Conservation (phyloP, 2,797 vertebrate genomes). For the Danionella dracula region DNA sequence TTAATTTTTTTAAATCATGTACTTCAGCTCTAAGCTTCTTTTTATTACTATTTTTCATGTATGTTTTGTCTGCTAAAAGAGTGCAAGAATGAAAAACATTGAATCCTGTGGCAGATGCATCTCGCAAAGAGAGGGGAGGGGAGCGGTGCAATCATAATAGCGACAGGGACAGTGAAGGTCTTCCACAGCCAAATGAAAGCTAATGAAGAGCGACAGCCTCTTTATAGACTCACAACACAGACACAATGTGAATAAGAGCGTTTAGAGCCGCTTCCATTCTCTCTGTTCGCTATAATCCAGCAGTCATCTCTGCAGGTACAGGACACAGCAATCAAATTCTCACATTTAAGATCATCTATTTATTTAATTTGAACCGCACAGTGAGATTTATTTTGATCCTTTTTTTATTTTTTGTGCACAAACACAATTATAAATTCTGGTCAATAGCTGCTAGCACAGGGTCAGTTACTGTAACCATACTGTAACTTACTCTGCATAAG, state of each 20-base stretch:
- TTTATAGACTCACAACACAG: slow-evolving; percentile 31
- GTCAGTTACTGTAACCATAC: too few relatives aligned
- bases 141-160: neutral
- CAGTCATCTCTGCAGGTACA: neutral
- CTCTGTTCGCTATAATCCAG: slow-evolving; percentile 16
- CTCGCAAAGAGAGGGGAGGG: neutral
- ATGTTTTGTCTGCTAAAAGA: too few relatives aligned
- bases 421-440: neutral
- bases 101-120: slow-evolving; percentile 5
- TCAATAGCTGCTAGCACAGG: too few relatives aligned
- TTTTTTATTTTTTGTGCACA: neutral
- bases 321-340: neutral
- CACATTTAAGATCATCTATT: neutral
- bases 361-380: neutral
- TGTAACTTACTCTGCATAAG: too few relatives aligned
- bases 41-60: too few relatives aligned
- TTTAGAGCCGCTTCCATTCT: slow-evolving; percentile 11
- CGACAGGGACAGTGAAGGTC: slow-evolving; percentile 42
- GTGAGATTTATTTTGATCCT: neutral
- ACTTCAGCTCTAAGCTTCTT: too few relatives aligned
- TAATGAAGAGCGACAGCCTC: slow-evolving; percentile 55
- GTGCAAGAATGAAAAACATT: too few relatives aligned
- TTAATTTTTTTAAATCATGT: too few relatives aligned
- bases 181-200: slow-evolving; percentile 65
- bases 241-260: slow-evolving; percentile 12